Evolutionary conservation across 2,888 invertebrate species (phyloP).

Genomic region (Clusia tigrina): DNA sequence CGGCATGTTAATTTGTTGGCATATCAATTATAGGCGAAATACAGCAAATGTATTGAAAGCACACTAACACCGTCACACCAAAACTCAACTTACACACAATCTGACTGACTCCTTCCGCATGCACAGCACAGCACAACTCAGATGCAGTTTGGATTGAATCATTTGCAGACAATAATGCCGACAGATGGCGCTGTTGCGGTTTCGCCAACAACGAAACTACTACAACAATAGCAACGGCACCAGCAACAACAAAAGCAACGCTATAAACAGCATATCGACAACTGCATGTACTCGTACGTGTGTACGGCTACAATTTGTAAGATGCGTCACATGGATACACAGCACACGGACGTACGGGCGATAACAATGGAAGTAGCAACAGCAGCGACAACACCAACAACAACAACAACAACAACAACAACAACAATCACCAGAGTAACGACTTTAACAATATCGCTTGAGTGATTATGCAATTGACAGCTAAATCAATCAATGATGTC

Average conservation of each 20-base stretch:
- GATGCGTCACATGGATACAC: conserved; percentile 40
- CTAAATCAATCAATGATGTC: conserved; percentile 63
- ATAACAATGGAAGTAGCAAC: conserved; percentile 12
- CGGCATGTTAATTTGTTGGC: conserved; percentile 63
- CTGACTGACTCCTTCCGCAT: conserved; percentile 15
- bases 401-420: conserved; percentile 11
- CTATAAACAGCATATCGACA: conserved; percentile 17
- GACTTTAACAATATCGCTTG: conserved; percentile 56
- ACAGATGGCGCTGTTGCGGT: conserved; percentile 54
- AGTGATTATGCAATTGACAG: conserved; percentile 62
- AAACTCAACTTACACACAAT: conserved; percentile 9
- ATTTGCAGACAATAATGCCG: conserved; percentile 49
- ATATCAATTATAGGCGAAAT: conserved; percentile 56
- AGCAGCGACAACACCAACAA: too few species aligned
- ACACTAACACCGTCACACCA: background rate
- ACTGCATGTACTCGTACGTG: conserved; percentile 1
- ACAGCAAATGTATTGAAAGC: conserved; percentile 27
- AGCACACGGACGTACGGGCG: conserved; percentile 9
- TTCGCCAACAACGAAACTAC: conserved; percentile 45
- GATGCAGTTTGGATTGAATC: background rate
- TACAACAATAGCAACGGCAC: conserved; percentile 41
- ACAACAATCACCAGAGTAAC: conserved; percentile 21
- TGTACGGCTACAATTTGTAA: conserved; percentile 49
- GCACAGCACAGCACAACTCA: background rate
- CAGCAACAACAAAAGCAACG: conserved; percentile 9